Evolutionary conservation across 2,888 invertebrate genomes (phyloP).

Genomic region (Drosophila robusta): DNA sequence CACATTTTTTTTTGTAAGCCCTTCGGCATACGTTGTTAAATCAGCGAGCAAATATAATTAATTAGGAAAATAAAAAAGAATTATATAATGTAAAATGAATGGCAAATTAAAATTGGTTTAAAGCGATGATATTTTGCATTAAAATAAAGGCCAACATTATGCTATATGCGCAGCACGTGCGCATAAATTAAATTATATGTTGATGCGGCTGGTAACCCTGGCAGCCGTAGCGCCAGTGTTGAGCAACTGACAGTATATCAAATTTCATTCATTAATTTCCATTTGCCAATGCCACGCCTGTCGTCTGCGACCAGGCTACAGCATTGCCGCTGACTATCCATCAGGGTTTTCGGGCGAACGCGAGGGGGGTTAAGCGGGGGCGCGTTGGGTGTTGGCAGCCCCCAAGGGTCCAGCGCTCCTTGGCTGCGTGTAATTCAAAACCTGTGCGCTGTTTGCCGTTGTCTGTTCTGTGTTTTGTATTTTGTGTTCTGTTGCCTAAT

Average conservation of each 20-base stretch:
- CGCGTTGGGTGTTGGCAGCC: constrained; percentile 20
- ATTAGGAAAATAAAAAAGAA: constrained; percentile 21
- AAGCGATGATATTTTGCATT: constrained; percentile 32
- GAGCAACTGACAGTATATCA: constrained; percentile 72
- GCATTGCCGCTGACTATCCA: constrained; percentile 38
- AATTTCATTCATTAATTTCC: constrained; percentile 81
- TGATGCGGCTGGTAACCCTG: constrained; percentile 39
- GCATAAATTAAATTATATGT: constrained; percentile 65
- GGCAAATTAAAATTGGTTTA: constrained; percentile 58
- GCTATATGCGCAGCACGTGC: constrained; percentile 43
- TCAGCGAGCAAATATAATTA: constrained; percentile 48
- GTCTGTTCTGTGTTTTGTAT: constrained; percentile 36
- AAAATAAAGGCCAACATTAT: constrained; percentile 25
- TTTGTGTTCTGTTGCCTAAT: constrained; percentile 63
- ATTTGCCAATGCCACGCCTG: constrained; percentile 76
- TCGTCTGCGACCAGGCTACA: constrained; percentile 30
- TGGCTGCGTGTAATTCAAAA: constrained; percentile 68
- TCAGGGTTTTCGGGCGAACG: constrained; percentile 24
- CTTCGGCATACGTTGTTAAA: constrained; percentile 47
- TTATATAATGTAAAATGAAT: constrained; percentile 46
- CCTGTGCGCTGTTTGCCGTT: constrained; percentile 60
- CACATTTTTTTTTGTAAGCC: constrained; percentile 5
- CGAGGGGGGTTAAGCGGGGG: too few species aligned
- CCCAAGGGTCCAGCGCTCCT: constrained; percentile 28
- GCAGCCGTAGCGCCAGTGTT: constrained; percentile 29